Evolutionary conservation across 92 coral and sea anemone species (phyloP).

Genomic region (Montipora capitata): DNA sequence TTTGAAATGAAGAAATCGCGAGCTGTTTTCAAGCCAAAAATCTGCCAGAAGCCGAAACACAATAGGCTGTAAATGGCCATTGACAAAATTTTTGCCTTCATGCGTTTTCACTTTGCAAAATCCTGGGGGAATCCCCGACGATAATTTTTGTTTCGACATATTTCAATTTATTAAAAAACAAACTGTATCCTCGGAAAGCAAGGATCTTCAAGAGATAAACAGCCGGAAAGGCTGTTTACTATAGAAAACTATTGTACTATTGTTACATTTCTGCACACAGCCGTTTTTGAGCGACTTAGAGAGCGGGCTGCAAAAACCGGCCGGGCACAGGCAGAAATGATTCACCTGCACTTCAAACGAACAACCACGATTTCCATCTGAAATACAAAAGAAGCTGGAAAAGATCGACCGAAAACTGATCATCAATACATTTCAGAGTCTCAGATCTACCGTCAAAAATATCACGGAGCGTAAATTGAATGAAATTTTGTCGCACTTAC

Average conservation of each 20-base stretch:
- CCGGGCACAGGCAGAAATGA: not conserved
- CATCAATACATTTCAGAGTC: not conserved
- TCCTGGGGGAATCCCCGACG: conserved; percentile 63
- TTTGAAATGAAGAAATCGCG: not conserved
- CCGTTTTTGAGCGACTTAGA: conserved; percentile 9
- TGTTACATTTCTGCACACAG: conserved; percentile 29
- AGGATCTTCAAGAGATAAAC: not conserved
- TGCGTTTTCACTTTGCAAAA: not conserved
- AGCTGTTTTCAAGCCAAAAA: not conserved
- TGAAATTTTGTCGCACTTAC: conserved; percentile 51
- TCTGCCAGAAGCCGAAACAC: not conserved
- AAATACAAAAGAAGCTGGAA: no score
- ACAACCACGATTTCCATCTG: not conserved
- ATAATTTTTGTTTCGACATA: not conserved
- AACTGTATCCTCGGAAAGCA: not conserved
- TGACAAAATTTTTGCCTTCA: not conserved
- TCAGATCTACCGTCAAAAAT: conserved; percentile 11
- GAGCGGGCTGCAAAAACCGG: not conserved
- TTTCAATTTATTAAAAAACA: not conserved
- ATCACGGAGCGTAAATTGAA: conserved; percentile 25
- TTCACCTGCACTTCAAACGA: not conserved
- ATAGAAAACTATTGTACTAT: conserved; percentile 54
- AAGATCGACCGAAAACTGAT: conserved; percentile 1
- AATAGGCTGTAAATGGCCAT: not conserved
- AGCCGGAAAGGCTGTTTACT: conserved; percentile 41